A percentile compares a stretch with the other conserved stretches of the same genome.
Conservation (phyloP, 2,888 invertebrate species). For the Trissonchulus sp. region DNA sequence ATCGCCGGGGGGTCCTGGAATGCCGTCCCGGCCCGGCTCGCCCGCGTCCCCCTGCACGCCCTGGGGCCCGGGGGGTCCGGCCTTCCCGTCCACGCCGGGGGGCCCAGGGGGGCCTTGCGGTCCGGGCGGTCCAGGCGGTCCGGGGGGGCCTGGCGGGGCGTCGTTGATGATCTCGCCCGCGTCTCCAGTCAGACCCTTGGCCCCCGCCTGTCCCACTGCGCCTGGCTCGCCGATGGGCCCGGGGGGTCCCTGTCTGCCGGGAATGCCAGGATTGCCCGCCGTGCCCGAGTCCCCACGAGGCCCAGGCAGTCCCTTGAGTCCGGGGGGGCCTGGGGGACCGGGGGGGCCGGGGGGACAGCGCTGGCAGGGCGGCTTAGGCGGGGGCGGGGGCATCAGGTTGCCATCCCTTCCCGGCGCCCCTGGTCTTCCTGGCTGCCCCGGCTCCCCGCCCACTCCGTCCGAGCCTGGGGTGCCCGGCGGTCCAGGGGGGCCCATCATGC, state of each 20-base stretch:
- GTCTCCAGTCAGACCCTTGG: conserved; percentile 23
- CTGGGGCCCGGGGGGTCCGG: conserved; percentile 26
- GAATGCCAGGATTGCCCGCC: conserved; percentile 13
- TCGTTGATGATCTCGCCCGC: conserved; percentile 21
- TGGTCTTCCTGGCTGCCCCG: conserved; percentile 21
- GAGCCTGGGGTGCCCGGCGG: conserved; percentile 25
- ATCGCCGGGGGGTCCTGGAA: conserved; percentile 38
- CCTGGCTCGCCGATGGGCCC: conserved; percentile 27
- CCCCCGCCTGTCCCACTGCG: conserved; percentile 21
- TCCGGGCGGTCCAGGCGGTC: conserved; percentile 28
- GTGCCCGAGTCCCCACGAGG: conserved; percentile 18
- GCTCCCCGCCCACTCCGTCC: conserved; percentile 22
- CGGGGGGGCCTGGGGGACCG: conserved; percentile 25
- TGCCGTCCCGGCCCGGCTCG: conserved; percentile 37
- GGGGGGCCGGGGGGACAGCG: conserved; percentile 26
- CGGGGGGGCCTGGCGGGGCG: conserved; percentile 25
- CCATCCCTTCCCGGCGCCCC: conserved; percentile 25
- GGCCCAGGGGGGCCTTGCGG: conserved; percentile 28
- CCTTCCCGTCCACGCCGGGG: conserved; percentile 29
- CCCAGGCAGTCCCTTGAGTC: conserved; percentile 22
- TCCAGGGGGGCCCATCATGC: conserved; percentile 19
- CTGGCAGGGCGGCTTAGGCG: conserved; percentile 6
- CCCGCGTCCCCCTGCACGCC: conserved; percentile 27
- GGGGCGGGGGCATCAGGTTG: neutral
- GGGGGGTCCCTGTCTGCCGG: conserved; percentile 25